phyloP scores from a whole-genome alignment of 2,888 invertebrate species.

The Epirrhoe alternata region DNA sequence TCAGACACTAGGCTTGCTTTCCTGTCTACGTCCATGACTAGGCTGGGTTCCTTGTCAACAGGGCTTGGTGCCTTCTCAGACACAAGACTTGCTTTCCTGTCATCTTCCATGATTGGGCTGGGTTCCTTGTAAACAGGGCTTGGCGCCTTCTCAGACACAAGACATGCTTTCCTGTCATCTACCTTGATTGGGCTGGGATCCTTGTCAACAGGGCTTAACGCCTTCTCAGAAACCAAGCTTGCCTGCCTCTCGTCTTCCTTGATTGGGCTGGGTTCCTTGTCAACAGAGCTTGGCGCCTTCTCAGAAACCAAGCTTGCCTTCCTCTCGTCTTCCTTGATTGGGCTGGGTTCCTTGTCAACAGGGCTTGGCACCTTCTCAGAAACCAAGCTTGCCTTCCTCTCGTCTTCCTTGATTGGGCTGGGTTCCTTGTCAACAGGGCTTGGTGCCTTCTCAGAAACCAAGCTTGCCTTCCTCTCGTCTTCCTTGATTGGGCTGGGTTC shows the following conservation, averaged over 20 bases:
- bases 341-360: background rate
- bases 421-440: background rate
- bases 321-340: constrained; percentile 8
- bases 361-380: background rate
- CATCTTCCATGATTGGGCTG: background rate
- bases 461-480: constrained; percentile 14
- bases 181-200: constrained; percentile 12
- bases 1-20: constrained; percentile 1
- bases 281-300: constrained; percentile 17
- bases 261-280: constrained; percentile 21
- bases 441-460: background rate
- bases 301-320: constrained; percentile 27
- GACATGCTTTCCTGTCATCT: constrained; percentile 1
- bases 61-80: constrained; percentile 26
- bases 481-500: constrained; percentile 17
- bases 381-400: background rate
- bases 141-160: constrained; percentile 9
- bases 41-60: constrained; percentile 12
- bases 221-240: background rate
- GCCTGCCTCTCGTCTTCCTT: constrained; percentile 8
- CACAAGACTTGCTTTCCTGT: constrained; percentile 23
- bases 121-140: background rate
- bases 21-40: background rate
- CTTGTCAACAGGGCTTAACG: constrained; percentile 5
- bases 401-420: background rate